Conservation (phyloP, 1,140 invertebrate genomes). For the Drosophila guanche region DNA sequence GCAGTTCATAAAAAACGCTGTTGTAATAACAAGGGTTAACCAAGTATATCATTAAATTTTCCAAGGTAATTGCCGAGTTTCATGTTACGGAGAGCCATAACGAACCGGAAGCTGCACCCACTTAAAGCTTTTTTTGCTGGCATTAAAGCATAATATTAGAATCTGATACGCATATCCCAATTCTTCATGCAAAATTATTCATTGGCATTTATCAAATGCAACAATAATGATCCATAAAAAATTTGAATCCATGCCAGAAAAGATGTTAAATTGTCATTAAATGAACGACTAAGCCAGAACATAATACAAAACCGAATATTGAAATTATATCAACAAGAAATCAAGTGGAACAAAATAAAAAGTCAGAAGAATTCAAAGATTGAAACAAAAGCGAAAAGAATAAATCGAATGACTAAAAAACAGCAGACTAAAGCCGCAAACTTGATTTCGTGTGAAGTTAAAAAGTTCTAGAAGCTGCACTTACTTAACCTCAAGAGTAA, state of each 20-base stretch:
- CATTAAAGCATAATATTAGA: constrained; percentile 4
- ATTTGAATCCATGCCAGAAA: constrained; percentile 2
- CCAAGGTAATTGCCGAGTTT: constrained; percentile 46
- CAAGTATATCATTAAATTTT: constrained; percentile 31
- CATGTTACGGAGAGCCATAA: constrained; percentile 24
- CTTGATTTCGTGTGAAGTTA: constrained; percentile 45
- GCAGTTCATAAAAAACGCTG: constrained; percentile 28
- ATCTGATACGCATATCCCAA: constrained; percentile 29
- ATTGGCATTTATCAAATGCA: constrained; percentile 20
- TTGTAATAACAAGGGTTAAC: constrained; percentile 44
- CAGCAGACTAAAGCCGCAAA: constrained; percentile 51
- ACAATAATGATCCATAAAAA: constrained; percentile 33
- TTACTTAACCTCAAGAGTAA: not conserved
- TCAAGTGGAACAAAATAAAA: constrained; percentile 19
- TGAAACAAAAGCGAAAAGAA: not conserved
- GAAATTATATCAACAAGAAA: constrained; percentile 19
- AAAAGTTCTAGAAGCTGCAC: constrained; percentile 4
- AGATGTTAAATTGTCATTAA: constrained; percentile 20
- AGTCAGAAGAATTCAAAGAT: constrained; percentile 12
- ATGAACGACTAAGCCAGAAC: not conserved
- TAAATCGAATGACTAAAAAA: constrained; percentile 10
- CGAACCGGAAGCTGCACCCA: constrained; percentile 39
- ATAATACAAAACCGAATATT: constrained; percentile 20
- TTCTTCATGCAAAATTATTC: constrained; percentile 13
- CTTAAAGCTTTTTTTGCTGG: constrained; percentile 18